These are phyloP conservation scores for Sitophilus oryzae DNA, from an alignment of 1,140 invertebrate species.

Conservation along the genomic window DNA sequence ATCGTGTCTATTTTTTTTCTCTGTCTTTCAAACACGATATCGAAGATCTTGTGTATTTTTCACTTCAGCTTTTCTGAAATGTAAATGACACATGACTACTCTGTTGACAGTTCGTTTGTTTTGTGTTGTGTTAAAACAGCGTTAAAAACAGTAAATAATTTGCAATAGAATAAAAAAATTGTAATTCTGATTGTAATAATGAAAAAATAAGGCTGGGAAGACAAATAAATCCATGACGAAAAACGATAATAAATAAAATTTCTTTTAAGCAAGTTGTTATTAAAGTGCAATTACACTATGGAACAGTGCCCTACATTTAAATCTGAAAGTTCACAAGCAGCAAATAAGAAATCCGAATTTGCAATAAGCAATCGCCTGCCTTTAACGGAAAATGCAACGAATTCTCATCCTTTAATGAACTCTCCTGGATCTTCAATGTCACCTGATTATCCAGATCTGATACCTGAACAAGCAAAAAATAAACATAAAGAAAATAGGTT, in stretches of 20 bases:
- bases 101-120: neutral
- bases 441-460: constrained; percentile 40
- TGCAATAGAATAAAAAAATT: neutral
- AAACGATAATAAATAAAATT: neutral
- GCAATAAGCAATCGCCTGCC: constrained; percentile 10
- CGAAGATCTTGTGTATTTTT: too few relatives aligned
- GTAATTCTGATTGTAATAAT: neutral
- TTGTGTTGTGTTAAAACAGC: too few relatives aligned
- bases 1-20: too few relatives aligned
- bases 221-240: neutral
- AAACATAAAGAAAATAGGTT: constrained; percentile 31
- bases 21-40: too few relatives aligned
- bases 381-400: constrained; percentile 37
- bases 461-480: constrained; percentile 36
- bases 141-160: neutral
- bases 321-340: neutral
- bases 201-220: neutral
- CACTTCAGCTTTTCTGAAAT: too few relatives aligned
- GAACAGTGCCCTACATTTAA: constrained; percentile 1
- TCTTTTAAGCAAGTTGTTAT: neutral
- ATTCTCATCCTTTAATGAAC: constrained; percentile 44
- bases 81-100: too few relatives aligned
- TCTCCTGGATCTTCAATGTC: constrained; percentile 36
- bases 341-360: constrained; percentile 9
- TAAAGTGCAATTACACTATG: neutral